phyloP scores from a whole-genome alignment of 2,797 vertebrate genomes.

The Micromesistius poutassou region DNA sequence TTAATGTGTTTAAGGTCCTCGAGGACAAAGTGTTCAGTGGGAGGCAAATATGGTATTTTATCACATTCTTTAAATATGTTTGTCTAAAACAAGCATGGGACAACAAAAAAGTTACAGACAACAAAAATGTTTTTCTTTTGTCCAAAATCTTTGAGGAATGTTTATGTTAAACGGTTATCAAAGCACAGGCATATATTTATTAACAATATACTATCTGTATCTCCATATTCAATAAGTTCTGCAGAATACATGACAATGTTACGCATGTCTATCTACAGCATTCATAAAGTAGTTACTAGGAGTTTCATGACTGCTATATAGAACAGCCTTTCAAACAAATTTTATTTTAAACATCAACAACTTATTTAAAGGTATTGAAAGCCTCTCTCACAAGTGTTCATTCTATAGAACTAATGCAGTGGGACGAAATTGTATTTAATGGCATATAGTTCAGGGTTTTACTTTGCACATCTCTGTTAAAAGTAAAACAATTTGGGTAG shows the following conservation, averaged over 20 bases:
- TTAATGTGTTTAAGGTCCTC: background rate
- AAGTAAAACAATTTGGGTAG: background rate
- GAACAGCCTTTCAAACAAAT: constrained; percentile 41
- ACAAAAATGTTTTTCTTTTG: constrained; percentile 32
- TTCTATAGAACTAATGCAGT: background rate
- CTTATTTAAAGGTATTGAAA: constrained; percentile 34
- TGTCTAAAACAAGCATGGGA: constrained; percentile 49
- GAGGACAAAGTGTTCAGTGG: too few species aligned
- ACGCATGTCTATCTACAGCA: constrained; percentile 56
- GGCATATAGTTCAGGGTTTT: background rate
- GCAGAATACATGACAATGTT: constrained; percentile 59
- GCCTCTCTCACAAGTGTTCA: constrained; percentile 7
- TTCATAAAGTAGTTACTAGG: constrained; percentile 43
- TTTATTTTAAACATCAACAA: constrained; percentile 56
- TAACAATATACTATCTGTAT: constrained; percentile 51
- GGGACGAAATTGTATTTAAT: background rate
- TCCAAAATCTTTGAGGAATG: constrained; percentile 48
- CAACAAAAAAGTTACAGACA: constrained; percentile 45
- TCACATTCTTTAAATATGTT: constrained; percentile 13
- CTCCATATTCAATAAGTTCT: constrained; percentile 56
- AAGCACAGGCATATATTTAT: constrained; percentile 63
- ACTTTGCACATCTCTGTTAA: background rate
- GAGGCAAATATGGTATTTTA: constrained; percentile 1
- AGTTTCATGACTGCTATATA: constrained; percentile 40
- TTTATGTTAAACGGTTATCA: constrained; percentile 47